phyloP scores from a whole-genome alignment of 1,140 invertebrate genomes.

The Zaprionus gabonicus region DNA sequence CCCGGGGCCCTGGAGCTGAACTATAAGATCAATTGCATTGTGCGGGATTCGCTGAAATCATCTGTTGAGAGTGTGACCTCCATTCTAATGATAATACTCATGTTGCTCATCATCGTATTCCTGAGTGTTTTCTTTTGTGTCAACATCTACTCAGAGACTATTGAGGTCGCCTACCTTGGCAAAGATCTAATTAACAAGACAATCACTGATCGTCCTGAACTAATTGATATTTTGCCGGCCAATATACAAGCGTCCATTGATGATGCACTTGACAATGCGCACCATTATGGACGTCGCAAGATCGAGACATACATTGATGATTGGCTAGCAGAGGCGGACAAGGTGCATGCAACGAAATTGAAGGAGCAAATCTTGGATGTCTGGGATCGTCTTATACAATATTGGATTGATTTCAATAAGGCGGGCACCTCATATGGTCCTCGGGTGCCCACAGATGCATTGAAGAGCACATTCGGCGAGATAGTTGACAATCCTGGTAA shows the following conservation, averaged over 20 bases:
- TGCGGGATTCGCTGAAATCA: constrained; percentile 85
- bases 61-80: constrained; percentile 87
- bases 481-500: constrained; percentile 84
- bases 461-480: constrained; percentile 87
- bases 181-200: constrained; percentile 96
- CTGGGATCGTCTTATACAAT: constrained; percentile 96
- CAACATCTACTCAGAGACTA: constrained; percentile 97
- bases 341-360: constrained; percentile 92
- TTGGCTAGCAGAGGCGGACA: constrained; percentile 92
- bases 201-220: constrained; percentile 94
- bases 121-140: constrained; percentile 84
- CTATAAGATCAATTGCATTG: constrained; percentile 85
- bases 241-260: constrained; percentile 90
- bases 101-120: constrained; percentile 87
- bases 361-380: constrained; percentile 96
- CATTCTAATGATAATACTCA: constrained; percentile 87
- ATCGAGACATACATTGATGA: constrained; percentile 84
- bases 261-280: constrained; percentile 95
- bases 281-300: constrained; percentile 90
- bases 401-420: constrained; percentile 91
- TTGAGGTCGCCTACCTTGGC: constrained; percentile 95
- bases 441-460: constrained; percentile 88
- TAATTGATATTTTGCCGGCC: constrained; percentile 90
- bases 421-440: constrained; percentile 87
- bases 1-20: constrained; percentile 86